Percentiles rank a stretch among this genome's conserved stretches.
phyloP scores from a whole-genome alignment of 1,140 invertebrate genomes.

The Proales similis region DNA sequence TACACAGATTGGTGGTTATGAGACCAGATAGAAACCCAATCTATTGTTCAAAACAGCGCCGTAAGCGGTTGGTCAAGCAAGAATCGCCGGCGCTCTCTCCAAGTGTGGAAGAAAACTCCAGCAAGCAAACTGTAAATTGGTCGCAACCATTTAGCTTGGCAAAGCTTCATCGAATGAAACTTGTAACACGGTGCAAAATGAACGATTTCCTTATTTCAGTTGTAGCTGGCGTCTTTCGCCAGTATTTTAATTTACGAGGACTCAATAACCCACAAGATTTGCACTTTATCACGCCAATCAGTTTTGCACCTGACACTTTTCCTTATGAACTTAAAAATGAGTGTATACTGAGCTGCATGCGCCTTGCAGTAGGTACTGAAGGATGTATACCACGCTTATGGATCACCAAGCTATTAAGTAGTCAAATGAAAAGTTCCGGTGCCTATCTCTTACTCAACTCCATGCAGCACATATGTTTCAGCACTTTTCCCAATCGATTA shows the following conservation, averaged over 20 bases:
- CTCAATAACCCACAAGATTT: conserved; percentile 17
- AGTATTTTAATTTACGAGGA: conserved; percentile 15
- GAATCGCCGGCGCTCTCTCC: too few species aligned
- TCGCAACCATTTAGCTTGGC: conserved; percentile 33
- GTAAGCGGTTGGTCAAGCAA: conserved; percentile 8
- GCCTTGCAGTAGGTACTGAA: conserved; percentile 21
- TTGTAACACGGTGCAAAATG: conserved; percentile 28
- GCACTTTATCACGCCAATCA: conserved; percentile 11
- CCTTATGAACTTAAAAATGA: conserved; percentile 21
- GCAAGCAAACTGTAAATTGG: conserved; percentile 7
- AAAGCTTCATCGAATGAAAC: conserved; percentile 27
- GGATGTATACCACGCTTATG: conserved; percentile 25
- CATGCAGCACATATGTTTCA: conserved; percentile 3
- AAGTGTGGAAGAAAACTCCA: background rate
- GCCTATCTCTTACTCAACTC: conserved; percentile 24
- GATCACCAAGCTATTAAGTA: conserved; percentile 25
- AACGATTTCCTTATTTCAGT: conserved; percentile 19
- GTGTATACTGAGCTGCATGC: background rate
- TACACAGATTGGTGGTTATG: background rate
- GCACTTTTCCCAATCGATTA: conserved; percentile 1
- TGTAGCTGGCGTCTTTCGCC: conserved; percentile 2
- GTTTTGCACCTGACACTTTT: conserved; percentile 26
- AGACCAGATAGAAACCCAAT: conserved; percentile 12
- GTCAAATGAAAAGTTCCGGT: conserved; percentile 14
- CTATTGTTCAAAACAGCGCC: background rate